Percentiles rank a stretch among this genome's conserved stretches.
Evolutionary conservation across 2,113 vertebrate species (phyloP).

Genomic region (Lophochroa leadbeateri): DNA sequence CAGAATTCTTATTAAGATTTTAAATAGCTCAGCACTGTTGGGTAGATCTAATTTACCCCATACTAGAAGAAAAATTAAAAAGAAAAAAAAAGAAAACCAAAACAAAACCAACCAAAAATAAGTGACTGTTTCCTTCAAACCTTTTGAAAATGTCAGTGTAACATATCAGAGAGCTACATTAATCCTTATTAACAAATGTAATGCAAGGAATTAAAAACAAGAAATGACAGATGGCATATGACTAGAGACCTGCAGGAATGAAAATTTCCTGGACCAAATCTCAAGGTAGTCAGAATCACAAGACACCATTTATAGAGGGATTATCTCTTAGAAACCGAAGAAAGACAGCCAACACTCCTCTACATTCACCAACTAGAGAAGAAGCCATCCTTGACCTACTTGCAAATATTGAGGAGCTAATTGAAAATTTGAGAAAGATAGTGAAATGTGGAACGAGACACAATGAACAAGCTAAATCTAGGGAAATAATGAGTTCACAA

Average conservation of each 20-base stretch:
- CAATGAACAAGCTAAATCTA: not conserved
- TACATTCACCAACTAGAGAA: not conserved
- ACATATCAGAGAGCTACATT: not conserved
- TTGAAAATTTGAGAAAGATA: not conserved
- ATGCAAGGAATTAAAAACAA: not conserved
- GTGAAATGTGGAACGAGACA: not conserved
- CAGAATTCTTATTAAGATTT: not conserved
- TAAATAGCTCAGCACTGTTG: not conserved
- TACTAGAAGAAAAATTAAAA: not conserved
- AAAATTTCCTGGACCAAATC: conserved; percentile 13
- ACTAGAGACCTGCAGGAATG: not conserved
- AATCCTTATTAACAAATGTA: not conserved
- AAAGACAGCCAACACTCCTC: not conserved
- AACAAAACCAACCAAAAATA: not conserved
- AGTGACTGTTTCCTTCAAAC: not conserved
- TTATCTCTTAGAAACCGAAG: conserved; percentile 1
- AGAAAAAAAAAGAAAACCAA: fast-evolving
- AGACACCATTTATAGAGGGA: not conserved
- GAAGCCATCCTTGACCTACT: conserved; percentile 20
- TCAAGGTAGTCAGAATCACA: conserved; percentile 9
- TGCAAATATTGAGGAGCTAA: not conserved
- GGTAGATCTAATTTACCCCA: not conserved
- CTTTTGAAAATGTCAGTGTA: not conserved
- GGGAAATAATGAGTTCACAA: not conserved
- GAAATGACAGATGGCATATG: not conserved